Percentiles rank a stretch among this genome's conserved stretches.
phyloP scores from a whole-genome alignment of 2,113 vertebrate genomes.

The Cricetomys ansorgei region DNA sequence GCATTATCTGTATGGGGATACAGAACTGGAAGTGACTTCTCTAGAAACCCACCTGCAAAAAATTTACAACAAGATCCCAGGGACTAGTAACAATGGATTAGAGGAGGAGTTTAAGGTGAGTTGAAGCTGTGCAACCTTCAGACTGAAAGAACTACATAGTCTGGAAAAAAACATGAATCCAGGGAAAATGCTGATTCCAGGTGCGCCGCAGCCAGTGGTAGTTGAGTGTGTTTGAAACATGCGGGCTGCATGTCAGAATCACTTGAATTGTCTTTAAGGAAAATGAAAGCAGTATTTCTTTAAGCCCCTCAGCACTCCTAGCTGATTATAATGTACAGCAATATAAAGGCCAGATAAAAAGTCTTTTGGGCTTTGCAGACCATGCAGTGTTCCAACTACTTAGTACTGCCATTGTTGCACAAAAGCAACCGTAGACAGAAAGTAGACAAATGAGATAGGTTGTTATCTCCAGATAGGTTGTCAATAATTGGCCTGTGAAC shows the following conservation, averaged over 20 bases:
- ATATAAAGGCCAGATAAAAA: not conserved
- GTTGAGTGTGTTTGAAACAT: not conserved
- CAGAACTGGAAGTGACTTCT: constrained; percentile 98
- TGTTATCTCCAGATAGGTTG: not conserved
- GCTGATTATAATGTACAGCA: not conserved
- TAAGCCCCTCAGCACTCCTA: not conserved
- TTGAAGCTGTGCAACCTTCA: not conserved
- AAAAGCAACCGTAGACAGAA: not conserved
- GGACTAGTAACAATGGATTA: constrained; percentile 95
- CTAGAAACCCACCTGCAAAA: constrained; percentile 97
- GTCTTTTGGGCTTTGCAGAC: not conserved
- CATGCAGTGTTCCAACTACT: not conserved
- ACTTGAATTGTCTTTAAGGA: not conserved
- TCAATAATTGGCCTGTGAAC: not conserved
- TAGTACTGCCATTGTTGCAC: not conserved
- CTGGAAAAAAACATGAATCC: not conserved
- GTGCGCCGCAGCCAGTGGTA: not conserved
- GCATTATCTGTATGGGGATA: constrained; percentile 98
- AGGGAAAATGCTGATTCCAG: not conserved
- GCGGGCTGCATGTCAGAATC: not conserved
- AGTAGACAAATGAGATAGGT: not conserved
- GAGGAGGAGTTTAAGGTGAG: constrained; percentile 98
- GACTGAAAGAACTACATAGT: not conserved
- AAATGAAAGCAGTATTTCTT: not conserved
- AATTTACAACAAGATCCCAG: constrained; percentile 95